These are phyloP conservation scores for Clytia hemisphaerica DNA, from an alignment of 30 jellyfish, hydroid and myxozoan species.

Conservation along the genomic window DNA sequence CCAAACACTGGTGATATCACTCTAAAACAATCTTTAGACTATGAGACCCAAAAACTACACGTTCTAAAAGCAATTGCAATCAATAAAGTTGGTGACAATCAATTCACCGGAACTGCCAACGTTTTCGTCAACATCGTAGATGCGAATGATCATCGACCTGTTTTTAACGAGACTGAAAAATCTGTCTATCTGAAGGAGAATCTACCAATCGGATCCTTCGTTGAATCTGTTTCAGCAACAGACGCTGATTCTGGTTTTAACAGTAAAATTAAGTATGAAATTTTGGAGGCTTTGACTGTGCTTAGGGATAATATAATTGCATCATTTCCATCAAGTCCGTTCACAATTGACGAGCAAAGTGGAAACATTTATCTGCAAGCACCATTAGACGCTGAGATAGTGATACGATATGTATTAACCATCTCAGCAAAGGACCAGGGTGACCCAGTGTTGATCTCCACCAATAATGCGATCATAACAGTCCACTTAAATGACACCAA, in stretches of 20 bases:
- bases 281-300: no score
- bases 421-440: no score
- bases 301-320: no score
- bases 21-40: neutral
- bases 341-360: no score
- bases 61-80: neutral
- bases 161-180: neutral
- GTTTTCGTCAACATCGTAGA: conserved; percentile 1
- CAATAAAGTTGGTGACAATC: neutral
- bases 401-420: no score
- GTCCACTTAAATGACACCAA: conserved; percentile 5
- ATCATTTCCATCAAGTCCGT: no score
- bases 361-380: no score
- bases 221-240: neutral
- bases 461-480: no score
- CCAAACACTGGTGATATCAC: neutral
- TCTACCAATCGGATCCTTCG: neutral
- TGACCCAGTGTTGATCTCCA: no score
- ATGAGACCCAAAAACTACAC: neutral
- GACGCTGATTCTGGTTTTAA: conserved; percentile 4
- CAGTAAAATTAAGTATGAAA: neutral
- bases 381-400: no score
- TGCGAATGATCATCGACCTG: conserved; percentile 4
- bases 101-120: no score
- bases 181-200: neutral